Percentiles rank a stretch among this genome's conserved stretches.
Evolutionary conservation across 1,140 invertebrate genomes (phyloP).

Genomic region (Hylyphantes graminicola): DNA sequence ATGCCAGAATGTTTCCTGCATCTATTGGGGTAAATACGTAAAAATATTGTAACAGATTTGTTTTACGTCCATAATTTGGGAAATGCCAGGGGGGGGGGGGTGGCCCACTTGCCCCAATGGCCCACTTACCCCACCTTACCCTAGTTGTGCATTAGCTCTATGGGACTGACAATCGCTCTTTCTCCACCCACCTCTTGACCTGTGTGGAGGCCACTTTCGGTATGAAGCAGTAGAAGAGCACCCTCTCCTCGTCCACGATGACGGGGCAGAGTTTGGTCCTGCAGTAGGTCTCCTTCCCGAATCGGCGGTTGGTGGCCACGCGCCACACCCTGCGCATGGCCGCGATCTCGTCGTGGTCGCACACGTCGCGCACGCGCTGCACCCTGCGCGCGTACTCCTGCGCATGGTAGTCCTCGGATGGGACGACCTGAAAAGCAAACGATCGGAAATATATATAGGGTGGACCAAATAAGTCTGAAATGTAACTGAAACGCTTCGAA

Average conservation of each 20-base stretch:
- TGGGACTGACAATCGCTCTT: no score
- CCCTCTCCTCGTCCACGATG: conserved; percentile 60
- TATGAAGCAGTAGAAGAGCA: conserved; percentile 63
- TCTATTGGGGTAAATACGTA: no score
- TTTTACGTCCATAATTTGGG: no score
- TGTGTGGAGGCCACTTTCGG: conserved; percentile 65
- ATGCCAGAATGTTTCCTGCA: no score
- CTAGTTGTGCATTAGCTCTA: no score
- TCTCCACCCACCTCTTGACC: conserved; percentile 61
- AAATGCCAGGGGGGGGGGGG: no score
- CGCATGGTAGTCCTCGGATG: neutral
- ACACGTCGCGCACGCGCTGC: conserved; percentile 15
- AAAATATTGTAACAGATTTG: no score
- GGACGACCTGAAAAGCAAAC: neutral
- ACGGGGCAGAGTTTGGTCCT: conserved; percentile 61
- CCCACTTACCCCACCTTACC: no score
- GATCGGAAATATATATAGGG: neutral
- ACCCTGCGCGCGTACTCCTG: conserved; percentile 29
- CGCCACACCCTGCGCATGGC: conserved; percentile 41
- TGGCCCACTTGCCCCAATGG: no score
- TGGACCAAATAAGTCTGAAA: no score
- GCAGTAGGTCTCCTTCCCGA: conserved; percentile 48
- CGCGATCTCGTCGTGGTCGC: conserved; percentile 42
- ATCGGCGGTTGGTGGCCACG: conserved; percentile 36
- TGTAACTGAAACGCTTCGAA: no score